Evolutionary conservation across 2,888 invertebrate genomes (phyloP).

Genomic region (Diarsia brunnea): DNA sequence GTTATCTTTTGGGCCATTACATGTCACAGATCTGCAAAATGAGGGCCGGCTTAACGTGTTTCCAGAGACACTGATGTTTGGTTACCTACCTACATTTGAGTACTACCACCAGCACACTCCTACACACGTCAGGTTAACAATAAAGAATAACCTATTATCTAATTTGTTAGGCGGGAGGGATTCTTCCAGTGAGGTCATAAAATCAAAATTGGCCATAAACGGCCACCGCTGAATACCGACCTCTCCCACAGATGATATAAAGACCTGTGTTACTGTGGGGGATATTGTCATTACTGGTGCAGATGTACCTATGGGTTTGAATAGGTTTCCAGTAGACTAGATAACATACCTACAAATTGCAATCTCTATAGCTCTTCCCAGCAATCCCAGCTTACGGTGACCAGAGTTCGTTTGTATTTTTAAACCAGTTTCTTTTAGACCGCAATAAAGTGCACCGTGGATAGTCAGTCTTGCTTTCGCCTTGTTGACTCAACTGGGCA

Average conservation of each 20-base stretch:
- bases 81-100: not conserved
- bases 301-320: not conserved
- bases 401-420: no score
- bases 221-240: slow-evolving; percentile 4
- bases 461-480: not conserved
- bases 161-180: slow-evolving; percentile 45
- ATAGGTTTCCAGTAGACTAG: not conserved
- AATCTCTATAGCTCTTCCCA: not conserved
- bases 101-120: slow-evolving; percentile 6
- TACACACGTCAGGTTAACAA: slow-evolving; percentile 29
- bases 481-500: not conserved
- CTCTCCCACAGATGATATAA: slow-evolving; percentile 25
- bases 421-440: no score
- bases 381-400: no score
- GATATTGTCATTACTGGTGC: not conserved
- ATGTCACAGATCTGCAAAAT: not conserved
- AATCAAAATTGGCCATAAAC: slow-evolving; percentile 45
- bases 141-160: slow-evolving; percentile 54
- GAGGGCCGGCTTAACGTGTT: not conserved
- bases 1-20: not conserved
- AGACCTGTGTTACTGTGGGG: slow-evolving; percentile 24
- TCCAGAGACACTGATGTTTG: not conserved
- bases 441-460: not conserved
- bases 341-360: not conserved
- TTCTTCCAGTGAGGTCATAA: slow-evolving; percentile 42